These are phyloP conservation scores for Pasiphila rectangulata DNA, from an alignment of 2,888 invertebrate species.

Conservation along the genomic window DNA sequence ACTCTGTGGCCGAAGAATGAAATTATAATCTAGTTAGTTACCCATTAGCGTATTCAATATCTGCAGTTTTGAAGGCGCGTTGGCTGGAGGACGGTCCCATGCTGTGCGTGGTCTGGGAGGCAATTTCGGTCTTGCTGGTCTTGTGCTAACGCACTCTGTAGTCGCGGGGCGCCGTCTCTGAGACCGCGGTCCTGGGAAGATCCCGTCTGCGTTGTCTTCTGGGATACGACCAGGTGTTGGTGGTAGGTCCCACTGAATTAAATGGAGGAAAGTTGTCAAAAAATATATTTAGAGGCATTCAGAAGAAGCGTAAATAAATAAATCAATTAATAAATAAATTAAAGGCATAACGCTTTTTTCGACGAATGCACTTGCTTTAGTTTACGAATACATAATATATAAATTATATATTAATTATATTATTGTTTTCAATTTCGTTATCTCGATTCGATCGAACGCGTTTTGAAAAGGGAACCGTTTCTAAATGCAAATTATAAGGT, in stretches of 20 bases:
- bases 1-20: too few species aligned
- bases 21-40: slow-evolving; percentile 27
- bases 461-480: too few species aligned
- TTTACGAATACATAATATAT: too few species aligned
- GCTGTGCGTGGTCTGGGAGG: slow-evolving; percentile 60
- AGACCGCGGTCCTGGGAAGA: slow-evolving; percentile 5
- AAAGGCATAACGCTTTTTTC: too few species aligned
- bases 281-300: not conserved
- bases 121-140: slow-evolving; percentile 47
- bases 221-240: not conserved
- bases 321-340: too few species aligned
- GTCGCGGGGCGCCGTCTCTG: slow-evolving; percentile 59
- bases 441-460: too few species aligned
- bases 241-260: slow-evolving; percentile 16
- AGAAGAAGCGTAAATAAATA: too few species aligned
- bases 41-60: slow-evolving; percentile 70
- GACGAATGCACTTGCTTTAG: too few species aligned
- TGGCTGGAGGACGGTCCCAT: slow-evolving; percentile 39
- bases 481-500: too few species aligned
- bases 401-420: too few species aligned
- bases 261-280: too few species aligned
- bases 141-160: slow-evolving; percentile 55
- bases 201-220: slow-evolving; percentile 21
- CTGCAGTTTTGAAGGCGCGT: slow-evolving; percentile 55
- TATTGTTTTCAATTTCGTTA: too few species aligned